Conservation (phyloP, 1,140 invertebrate species). For the Pseudomyrmex sp. region DNA sequence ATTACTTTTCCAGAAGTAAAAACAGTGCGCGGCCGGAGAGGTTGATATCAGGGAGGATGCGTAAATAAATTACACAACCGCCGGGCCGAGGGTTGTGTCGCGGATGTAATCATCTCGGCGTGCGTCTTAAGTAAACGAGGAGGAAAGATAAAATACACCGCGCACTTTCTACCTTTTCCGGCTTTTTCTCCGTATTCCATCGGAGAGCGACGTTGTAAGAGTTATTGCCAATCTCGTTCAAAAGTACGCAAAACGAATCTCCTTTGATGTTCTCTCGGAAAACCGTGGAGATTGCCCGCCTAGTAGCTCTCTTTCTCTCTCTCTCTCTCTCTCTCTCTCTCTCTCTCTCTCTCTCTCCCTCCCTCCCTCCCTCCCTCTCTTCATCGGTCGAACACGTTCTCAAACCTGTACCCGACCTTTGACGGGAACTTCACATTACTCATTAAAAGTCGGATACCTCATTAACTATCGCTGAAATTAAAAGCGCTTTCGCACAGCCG, state of each 20-base stretch:
- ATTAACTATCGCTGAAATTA: conserved; percentile 54
- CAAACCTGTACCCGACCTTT: conserved; percentile 50
- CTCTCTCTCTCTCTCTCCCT: too few relatives aligned
- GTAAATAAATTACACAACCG: conserved; percentile 59
- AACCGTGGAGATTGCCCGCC: conserved; percentile 42
- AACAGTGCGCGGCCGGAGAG: conserved; percentile 39
- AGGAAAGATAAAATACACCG: conserved; percentile 46
- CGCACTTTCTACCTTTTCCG: not conserved
- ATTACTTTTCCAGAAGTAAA: conserved; percentile 24
- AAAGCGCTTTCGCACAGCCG: conserved; percentile 12
- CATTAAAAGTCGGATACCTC: conserved; percentile 63
- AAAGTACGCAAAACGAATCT: conserved; percentile 52
- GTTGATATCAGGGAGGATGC: conserved; percentile 33
- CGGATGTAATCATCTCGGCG: conserved; percentile 48
- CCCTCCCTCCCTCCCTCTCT: too few relatives aligned
- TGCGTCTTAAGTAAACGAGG: conserved; percentile 54
- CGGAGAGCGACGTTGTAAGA: conserved; percentile 46
- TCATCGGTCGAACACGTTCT: conserved; percentile 39
- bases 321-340: too few relatives aligned
- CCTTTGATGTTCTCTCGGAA: conserved; percentile 51
- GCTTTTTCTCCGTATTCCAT: conserved; percentile 40
- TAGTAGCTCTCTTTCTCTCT: not conserved
- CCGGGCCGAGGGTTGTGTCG: conserved; percentile 32
- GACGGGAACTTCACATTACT: conserved; percentile 49
- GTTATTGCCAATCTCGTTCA: conserved; percentile 61